Percentiles rank a stretch among this genome's conserved stretches.
phyloP scores from a whole-genome alignment of 2,113 vertebrate species.

The Leptobrachium leishanense region DNA sequence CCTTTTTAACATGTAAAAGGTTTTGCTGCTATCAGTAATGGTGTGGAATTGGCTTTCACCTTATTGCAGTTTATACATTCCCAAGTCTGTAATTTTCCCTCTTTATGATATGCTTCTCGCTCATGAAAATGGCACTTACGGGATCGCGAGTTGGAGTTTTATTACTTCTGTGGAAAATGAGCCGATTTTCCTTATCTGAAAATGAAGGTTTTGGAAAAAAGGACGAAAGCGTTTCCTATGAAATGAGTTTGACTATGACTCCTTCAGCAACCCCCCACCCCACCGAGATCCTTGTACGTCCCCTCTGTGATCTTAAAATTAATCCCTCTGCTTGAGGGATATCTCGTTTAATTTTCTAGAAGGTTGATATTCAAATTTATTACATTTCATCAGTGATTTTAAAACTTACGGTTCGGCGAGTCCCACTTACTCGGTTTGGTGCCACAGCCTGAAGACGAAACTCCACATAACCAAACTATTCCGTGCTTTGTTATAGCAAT shows the following conservation, averaged over 20 bases:
- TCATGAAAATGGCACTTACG: slow-evolving; percentile 48
- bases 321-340: slow-evolving; percentile 20
- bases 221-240: slow-evolving; percentile 24
- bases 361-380: slow-evolving; percentile 15
- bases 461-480: too few species aligned
- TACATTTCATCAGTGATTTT: slow-evolving; percentile 33
- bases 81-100: slow-evolving; percentile 45
- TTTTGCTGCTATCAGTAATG: slow-evolving; percentile 46
- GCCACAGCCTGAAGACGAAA: too few species aligned
- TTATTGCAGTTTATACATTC: slow-evolving; percentile 46
- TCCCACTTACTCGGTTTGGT: too few species aligned
- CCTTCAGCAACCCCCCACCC: neutral
- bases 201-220: slow-evolving; percentile 32
- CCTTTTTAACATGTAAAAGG: slow-evolving; percentile 45
- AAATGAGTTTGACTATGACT: slow-evolving; percentile 33
- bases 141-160: slow-evolving; percentile 41
- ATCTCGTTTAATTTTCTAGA: slow-evolving; percentile 23
- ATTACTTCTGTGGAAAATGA: slow-evolving; percentile 45
- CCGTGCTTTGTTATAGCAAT: too few species aligned
- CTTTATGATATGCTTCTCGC: slow-evolving; percentile 45
- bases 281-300: neutral
- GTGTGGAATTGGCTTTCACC: slow-evolving; percentile 49
- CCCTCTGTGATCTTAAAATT: slow-evolving; percentile 6
- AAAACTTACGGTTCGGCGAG: neutral
- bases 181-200: slow-evolving; percentile 47